These are phyloP conservation scores for Blera fallax DNA, from an alignment of 2,888 invertebrate genomes.

Conservation along the genomic window DNA sequence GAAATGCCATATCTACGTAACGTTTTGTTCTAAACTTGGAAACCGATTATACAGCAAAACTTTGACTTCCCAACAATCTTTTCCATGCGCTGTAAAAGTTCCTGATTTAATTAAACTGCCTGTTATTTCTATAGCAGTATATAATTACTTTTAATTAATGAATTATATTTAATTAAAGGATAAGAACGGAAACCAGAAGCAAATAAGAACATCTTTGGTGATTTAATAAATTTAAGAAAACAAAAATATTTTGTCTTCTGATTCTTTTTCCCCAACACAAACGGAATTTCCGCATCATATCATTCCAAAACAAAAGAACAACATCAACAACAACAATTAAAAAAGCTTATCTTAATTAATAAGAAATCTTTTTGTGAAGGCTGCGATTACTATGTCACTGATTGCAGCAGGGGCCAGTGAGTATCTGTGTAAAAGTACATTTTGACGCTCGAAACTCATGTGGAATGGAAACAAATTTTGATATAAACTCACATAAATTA, in stretches of 20 bases:
- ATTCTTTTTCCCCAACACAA: neutral
- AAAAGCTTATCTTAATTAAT: slow-evolving; percentile 26
- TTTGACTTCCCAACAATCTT: neutral
- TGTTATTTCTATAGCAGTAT: neutral
- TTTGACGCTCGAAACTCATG: neutral
- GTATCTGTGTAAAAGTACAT: no score
- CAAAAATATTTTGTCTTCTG: no score
- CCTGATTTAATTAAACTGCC: neutral
- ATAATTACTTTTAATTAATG: slow-evolving; percentile 6
- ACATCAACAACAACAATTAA: neutral
- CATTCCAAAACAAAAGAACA: neutral
- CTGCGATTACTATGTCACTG: slow-evolving; percentile 16
- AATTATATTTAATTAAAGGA: neutral
- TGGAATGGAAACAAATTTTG: neutral
- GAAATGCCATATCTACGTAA: slow-evolving; percentile 18
- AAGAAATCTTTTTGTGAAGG: neutral
- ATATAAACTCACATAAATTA: slow-evolving; percentile 10
- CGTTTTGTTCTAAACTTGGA: slow-evolving; percentile 22
- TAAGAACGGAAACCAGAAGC: neutral
- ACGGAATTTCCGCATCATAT: neutral
- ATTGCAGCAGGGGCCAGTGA: neutral
- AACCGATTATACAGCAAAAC: neutral
- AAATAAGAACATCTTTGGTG: neutral
- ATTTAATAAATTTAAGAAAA: neutral
- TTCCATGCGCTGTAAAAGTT: neutral